These are phyloP conservation scores for Chionis minor DNA, from an alignment of 2,113 vertebrate genomes.

Conservation along the genomic window DNA sequence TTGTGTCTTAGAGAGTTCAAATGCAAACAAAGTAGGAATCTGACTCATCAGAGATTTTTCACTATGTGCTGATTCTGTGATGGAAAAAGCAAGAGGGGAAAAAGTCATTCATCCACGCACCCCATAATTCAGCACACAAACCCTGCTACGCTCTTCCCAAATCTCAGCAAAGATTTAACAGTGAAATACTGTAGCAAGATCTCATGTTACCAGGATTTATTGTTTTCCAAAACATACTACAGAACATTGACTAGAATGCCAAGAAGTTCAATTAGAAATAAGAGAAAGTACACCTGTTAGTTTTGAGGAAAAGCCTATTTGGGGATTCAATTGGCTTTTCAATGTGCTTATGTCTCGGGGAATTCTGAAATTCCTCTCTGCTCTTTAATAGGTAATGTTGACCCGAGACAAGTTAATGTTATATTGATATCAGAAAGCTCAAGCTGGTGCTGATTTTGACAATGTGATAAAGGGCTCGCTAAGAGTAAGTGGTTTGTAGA, in stretches of 20 bases:
- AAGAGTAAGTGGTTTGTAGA: background rate
- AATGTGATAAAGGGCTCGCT: background rate
- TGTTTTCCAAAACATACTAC: slow-evolving; percentile 8
- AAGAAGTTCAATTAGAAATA: slow-evolving; percentile 38
- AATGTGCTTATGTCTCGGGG: background rate
- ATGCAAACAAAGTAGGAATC: background rate
- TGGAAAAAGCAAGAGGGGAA: background rate
- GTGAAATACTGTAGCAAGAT: slow-evolving; percentile 28
- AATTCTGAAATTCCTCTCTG: background rate
- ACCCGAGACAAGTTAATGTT: background rate
- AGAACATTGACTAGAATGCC: slow-evolving; percentile 11
- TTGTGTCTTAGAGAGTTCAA: background rate
- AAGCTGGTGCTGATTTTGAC: slow-evolving; percentile 29
- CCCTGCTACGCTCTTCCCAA: background rate
- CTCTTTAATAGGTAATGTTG: background rate
- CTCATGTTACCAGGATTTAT: slow-evolving; percentile 59
- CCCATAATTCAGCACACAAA: slow-evolving; percentile 46
- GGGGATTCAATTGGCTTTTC: background rate
- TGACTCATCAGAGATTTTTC: slow-evolving; percentile 5
- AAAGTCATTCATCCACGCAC: background rate
- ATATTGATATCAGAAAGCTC: background rate
- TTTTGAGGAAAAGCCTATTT: background rate
- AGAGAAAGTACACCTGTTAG: slow-evolving; percentile 24
- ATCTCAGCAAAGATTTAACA: slow-evolving; percentile 34
- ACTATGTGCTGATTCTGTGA: background rate